phyloP scores from a whole-genome alignment of 2,888 invertebrate genomes.

The Seira sanloemensis region DNA sequence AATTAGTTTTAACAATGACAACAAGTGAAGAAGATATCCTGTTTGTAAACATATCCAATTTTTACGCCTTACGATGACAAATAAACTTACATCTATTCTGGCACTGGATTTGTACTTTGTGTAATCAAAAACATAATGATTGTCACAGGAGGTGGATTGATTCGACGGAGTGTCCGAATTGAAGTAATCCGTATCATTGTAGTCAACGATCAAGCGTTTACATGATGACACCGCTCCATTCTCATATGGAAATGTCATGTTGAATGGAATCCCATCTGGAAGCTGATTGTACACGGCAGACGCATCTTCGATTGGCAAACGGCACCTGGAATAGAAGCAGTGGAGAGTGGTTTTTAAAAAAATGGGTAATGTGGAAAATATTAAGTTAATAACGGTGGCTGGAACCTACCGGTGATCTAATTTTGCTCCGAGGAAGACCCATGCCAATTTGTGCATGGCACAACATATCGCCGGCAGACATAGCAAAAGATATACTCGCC shows the following conservation, averaged over 20 bases:
- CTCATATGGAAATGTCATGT: constrained; percentile 58
- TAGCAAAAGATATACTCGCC: constrained; percentile 82
- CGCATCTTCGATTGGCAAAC: constrained; percentile 79
- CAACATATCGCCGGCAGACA: constrained; percentile 84
- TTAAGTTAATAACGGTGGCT: too few species aligned
- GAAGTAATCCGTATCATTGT: constrained; percentile 74
- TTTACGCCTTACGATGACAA: too few species aligned
- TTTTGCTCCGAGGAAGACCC: constrained; percentile 83
- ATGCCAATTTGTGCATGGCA: constrained; percentile 85
- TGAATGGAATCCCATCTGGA: constrained; percentile 75
- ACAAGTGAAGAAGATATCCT: too few species aligned
- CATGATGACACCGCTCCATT: constrained; percentile 75
- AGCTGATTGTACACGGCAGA: constrained; percentile 77
- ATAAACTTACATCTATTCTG: constrained; percentile 80
- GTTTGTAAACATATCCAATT: too few species aligned
- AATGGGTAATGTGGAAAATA: too few species aligned
- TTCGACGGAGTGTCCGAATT: constrained; percentile 74
- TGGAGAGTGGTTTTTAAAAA: background rate
- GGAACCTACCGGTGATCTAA: constrained; percentile 82
- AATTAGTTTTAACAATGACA: too few species aligned
- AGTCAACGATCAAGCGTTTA: constrained; percentile 77
- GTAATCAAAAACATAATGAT: constrained; percentile 80
- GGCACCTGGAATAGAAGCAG: constrained; percentile 78
- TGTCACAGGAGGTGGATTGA: constrained; percentile 77
- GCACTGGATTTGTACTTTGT: constrained; percentile 81